These are phyloP conservation scores for Mesaphorura yosii DNA, from an alignment of 1,140 invertebrate species.

Conservation along the genomic window DNA sequence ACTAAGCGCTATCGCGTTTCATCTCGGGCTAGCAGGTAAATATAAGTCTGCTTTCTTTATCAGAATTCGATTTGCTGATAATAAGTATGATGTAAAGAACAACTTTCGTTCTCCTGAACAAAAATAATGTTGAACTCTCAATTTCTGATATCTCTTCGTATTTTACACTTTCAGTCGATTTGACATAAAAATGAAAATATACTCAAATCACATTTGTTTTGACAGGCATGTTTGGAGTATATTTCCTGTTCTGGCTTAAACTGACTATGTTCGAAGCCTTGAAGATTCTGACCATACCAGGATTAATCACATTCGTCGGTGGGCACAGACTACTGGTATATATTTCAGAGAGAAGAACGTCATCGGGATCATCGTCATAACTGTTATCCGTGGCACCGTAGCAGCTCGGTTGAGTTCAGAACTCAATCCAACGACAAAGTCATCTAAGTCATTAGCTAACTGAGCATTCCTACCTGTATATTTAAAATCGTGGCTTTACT, in stretches of 20 bases:
- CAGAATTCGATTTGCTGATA: neutral
- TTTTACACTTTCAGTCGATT: too few relatives aligned
- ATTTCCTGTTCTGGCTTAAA: conserved; percentile 25
- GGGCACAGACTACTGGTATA: conserved; percentile 23
- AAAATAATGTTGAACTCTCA: too few relatives aligned
- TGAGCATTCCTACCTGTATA: too few relatives aligned
- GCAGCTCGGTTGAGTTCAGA: too few relatives aligned
- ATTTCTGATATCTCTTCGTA: conserved; percentile 7
- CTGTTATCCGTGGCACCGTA: too few relatives aligned
- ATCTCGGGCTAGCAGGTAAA: conserved; percentile 63
- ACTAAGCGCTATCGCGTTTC: conserved; percentile 71
- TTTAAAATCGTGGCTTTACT: too few relatives aligned
- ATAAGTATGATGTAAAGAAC: too few relatives aligned
- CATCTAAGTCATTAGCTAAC: too few relatives aligned
- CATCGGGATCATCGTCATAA: too few relatives aligned
- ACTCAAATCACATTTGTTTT: conserved; percentile 2
- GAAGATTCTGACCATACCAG: conserved; percentile 24
- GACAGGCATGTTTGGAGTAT: conserved; percentile 29
- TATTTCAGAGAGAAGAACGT: conserved; percentile 21
- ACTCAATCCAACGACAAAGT: too few relatives aligned
- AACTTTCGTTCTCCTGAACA: conserved; percentile 30
- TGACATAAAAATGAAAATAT: too few relatives aligned
- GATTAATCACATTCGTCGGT: conserved; percentile 21
- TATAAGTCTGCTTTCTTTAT: conserved; percentile 23
- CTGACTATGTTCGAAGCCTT: conserved; percentile 31